phyloP scores from a whole-genome alignment of 1,140 invertebrate species.

The Drosophila miranda region DNA sequence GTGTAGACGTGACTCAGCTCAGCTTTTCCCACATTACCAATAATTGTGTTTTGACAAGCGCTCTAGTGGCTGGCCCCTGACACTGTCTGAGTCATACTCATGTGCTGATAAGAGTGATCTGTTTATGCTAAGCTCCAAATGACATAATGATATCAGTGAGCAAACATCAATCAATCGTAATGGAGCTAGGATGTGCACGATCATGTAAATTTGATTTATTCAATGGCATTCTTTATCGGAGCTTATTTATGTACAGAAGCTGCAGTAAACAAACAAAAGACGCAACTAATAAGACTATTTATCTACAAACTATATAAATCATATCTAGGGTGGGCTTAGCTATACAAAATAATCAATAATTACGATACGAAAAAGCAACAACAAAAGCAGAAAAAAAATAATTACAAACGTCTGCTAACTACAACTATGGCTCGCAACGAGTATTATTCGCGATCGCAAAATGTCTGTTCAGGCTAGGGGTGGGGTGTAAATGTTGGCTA shows the following conservation, averaged over 20 bases:
- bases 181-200: slow-evolving; percentile 2
- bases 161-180: slow-evolving; percentile 29
- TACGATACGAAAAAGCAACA: slow-evolving; percentile 42
- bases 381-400: slow-evolving; percentile 11
- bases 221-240: slow-evolving; percentile 60
- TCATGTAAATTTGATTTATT: slow-evolving; percentile 57
- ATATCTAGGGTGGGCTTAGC: slow-evolving; percentile 34
- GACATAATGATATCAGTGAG: neutral
- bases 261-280: slow-evolving; percentile 31
- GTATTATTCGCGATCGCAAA: slow-evolving; percentile 3
- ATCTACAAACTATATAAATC: slow-evolving; percentile 18
- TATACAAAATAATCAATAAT: slow-evolving; percentile 43
- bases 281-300: slow-evolving; percentile 31
- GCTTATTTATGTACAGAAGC: slow-evolving; percentile 66
- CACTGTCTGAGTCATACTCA: slow-evolving; percentile 15
- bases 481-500: slow-evolving; percentile 11
- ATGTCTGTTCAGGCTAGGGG: slow-evolving; percentile 13
- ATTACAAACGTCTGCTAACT: slow-evolving; percentile 28
- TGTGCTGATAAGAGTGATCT: slow-evolving; percentile 29
- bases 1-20: slow-evolving; percentile 19
- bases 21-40: slow-evolving; percentile 19
- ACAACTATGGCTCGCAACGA: neutral
- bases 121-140: neutral
- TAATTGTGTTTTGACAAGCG: no score
- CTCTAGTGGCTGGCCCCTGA: slow-evolving; percentile 6